A percentile compares a stretch with the other conserved stretches of the same genome.
These are phyloP conservation scores for Semaprochilodus insignis DNA, from an alignment of 2,797 vertebrate species.

Conservation along the genomic window DNA sequence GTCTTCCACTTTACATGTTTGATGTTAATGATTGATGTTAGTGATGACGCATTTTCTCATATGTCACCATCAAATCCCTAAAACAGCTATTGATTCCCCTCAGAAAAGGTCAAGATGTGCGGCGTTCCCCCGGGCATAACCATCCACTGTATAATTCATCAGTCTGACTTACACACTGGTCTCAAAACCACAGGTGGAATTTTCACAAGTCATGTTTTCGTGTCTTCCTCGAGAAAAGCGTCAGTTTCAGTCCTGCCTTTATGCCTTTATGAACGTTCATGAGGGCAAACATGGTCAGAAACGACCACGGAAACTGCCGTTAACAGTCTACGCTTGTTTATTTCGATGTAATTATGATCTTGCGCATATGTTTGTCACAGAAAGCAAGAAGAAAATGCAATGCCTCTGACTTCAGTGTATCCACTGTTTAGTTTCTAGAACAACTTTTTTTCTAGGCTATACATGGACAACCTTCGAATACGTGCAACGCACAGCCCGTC, in stretches of 20 bases:
- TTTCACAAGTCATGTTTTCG: conserved; percentile 14
- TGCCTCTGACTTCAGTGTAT: neutral
- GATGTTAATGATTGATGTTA: neutral
- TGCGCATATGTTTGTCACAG: neutral
- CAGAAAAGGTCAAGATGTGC: conserved; percentile 31
- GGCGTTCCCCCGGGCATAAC: conserved; percentile 12
- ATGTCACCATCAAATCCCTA: neutral
- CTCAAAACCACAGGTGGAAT: conserved; percentile 17
- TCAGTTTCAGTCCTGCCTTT: neutral
- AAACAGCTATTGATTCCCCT: neutral
- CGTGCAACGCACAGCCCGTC: neutral
- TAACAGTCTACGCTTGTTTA: too few relatives aligned
- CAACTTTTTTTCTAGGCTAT: neutral
- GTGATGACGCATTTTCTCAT: neutral
- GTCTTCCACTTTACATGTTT: neutral
- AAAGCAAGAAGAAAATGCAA: neutral
- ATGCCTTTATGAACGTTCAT: neutral
- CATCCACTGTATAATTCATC: conserved; percentile 46
- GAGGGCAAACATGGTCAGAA: neutral
- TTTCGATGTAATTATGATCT: neutral
- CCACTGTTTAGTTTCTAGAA: neutral
- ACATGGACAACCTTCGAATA: neutral
- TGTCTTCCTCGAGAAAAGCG: neutral
- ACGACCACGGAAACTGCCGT: neutral
- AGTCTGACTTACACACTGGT: conserved; percentile 17